phyloP scores from a whole-genome alignment of 2,797 vertebrate species.

The Vultur gryphus region DNA sequence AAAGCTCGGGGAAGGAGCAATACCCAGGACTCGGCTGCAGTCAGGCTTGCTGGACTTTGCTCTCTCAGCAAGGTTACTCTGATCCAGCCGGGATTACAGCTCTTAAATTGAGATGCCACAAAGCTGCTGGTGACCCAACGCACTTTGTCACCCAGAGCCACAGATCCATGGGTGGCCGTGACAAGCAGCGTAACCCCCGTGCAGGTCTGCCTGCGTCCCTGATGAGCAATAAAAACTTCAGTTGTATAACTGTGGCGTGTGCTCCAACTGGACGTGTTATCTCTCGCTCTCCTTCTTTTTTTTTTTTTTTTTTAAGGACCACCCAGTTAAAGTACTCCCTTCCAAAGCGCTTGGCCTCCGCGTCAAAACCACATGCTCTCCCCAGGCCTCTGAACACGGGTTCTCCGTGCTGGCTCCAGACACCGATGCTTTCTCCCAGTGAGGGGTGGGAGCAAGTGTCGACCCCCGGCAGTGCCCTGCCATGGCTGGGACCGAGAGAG shows the following conservation, averaged over 20 bases:
- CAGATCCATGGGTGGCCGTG: neutral
- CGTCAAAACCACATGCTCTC: neutral
- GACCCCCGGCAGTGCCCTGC: neutral
- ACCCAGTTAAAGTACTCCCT: neutral
- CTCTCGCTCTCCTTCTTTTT: neutral
- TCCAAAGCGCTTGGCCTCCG: neutral
- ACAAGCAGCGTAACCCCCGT: neutral
- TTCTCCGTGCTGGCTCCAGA: neutral
- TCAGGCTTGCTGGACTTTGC: neutral
- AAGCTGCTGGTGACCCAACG: neutral
- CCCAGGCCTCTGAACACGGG: fast-evolving
- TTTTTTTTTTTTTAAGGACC: neutral
- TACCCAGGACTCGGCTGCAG: neutral
- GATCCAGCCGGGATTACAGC: neutral
- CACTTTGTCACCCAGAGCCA: neutral
- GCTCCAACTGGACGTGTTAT: neutral
- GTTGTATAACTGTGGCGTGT: fast-evolving
- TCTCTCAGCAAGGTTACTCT: neutral
- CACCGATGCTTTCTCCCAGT: neutral
- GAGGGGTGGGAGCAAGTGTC: neutral
- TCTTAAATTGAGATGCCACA: neutral
- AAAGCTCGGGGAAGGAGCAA: neutral
- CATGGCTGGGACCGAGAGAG: fast-evolving
- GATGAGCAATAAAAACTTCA: fast-evolving
- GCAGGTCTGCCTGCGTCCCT: neutral